Percentiles rank a stretch among this genome's conserved stretches.
Conservation (phyloP, 2,888 invertebrate genomes). For the Zonitis immaculata region DNA sequence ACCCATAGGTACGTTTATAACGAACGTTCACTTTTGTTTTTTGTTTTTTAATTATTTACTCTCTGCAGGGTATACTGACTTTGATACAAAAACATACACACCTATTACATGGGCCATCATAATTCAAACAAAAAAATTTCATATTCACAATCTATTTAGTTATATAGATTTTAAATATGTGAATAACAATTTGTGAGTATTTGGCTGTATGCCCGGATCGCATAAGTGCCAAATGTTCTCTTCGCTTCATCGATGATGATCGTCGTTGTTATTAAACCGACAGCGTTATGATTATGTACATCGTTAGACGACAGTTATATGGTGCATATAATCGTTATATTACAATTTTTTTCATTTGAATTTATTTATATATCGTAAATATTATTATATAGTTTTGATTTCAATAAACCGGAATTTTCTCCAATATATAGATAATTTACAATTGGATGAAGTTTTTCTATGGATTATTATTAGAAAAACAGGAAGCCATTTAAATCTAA, state of each 20-base stretch:
- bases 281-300: slow-evolving; percentile 31
- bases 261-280: slow-evolving; percentile 27
- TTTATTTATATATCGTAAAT: too few species aligned
- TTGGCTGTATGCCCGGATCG: slow-evolving; percentile 33
- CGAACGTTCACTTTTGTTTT: neutral
- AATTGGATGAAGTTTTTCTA: neutral
- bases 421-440: neutral
- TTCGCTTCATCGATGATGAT: slow-evolving; percentile 22
- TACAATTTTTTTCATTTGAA: slow-evolving; percentile 5
- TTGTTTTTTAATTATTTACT: too few species aligned
- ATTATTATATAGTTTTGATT: neutral
- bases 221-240: slow-evolving; percentile 33
- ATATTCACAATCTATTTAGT: too few species aligned
- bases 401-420: too few species aligned
- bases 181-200: too few species aligned
- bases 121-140: too few species aligned
- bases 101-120: neutral
- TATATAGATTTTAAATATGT: too few species aligned
- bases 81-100: neutral
- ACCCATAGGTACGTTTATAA: neutral
- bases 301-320: slow-evolving; percentile 34
- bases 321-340: slow-evolving; percentile 27
- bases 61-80: neutral
- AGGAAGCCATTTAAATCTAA: neutral
- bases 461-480: neutral